phyloP scores from a whole-genome alignment of 2,113 vertebrate species.

The Pycnonotus jocosus region DNA sequence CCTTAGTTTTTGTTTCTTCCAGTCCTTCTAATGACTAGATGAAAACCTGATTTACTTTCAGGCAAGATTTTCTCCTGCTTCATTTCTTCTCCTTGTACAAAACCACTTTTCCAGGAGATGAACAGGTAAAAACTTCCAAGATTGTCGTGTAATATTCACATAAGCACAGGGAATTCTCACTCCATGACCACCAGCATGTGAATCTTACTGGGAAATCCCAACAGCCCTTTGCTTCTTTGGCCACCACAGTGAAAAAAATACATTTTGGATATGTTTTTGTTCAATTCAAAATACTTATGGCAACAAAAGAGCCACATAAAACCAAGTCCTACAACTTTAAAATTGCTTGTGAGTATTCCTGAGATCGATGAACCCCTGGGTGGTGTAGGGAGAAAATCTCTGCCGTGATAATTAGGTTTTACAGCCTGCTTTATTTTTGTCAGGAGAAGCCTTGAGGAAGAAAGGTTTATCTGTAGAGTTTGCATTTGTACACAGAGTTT shows the following conservation, averaged over 20 bases:
- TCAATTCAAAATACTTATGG: background rate
- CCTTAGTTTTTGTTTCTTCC: background rate
- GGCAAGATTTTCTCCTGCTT: background rate
- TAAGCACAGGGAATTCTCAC: background rate
- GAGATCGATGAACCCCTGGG: background rate
- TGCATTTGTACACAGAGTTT: background rate
- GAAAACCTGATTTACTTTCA: background rate
- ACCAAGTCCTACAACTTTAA: background rate
- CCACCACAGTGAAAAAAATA: background rate
- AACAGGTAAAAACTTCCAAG: background rate
- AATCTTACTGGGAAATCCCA: background rate
- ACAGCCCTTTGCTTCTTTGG: background rate
- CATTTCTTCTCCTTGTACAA: background rate
- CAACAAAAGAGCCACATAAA: background rate
- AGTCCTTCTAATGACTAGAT: background rate
- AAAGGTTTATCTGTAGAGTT: background rate
- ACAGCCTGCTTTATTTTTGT: background rate
- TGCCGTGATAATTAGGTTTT: background rate
- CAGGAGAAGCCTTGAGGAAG: background rate
- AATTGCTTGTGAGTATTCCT: background rate
- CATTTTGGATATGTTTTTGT: background rate
- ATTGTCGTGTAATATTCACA: fast-evolving
- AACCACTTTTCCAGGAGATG: background rate
- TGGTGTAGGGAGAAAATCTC: background rate
- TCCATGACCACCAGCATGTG: fast-evolving